Conservation (phyloP, 2,797 vertebrate species). For the Buphagus erythrorhynchus region DNA sequence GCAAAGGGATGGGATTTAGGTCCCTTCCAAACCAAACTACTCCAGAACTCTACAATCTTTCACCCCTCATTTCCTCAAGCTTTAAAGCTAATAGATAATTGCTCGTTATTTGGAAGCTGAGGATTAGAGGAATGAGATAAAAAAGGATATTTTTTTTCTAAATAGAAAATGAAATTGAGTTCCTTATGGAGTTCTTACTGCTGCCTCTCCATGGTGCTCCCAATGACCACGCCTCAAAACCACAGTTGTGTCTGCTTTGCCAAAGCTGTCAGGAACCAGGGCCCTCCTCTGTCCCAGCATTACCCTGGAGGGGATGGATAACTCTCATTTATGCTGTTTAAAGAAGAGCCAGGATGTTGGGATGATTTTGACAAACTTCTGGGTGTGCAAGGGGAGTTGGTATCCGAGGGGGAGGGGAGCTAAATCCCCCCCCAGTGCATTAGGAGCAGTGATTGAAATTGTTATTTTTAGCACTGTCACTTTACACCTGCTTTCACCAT, state of each 20-base stretch:
- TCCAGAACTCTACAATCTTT: rapidly evolving
- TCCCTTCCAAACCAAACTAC: background rate
- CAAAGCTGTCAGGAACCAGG: rapidly evolving
- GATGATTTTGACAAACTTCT: background rate
- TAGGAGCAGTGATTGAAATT: rapidly evolving
- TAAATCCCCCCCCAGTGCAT: background rate
- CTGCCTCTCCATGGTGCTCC: background rate
- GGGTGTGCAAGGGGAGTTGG: background rate
- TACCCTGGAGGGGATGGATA: rapidly evolving
- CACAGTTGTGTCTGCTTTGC: rapidly evolving
- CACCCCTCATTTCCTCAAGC: background rate
- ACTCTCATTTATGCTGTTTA: rapidly evolving
- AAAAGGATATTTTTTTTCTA: background rate
- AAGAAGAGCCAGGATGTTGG: too few relatives aligned
- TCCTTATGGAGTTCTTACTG: rapidly evolving
- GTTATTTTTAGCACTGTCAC: background rate
- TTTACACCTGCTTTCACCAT: constrained; percentile 13
- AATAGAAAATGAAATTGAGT: rapidly evolving
- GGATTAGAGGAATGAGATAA: background rate
- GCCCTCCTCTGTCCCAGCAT: rapidly evolving
- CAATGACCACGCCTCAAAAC: rapidly evolving
- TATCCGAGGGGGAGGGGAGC: background rate
- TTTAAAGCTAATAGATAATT: background rate
- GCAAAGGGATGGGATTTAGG: rapidly evolving
- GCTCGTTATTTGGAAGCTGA: background rate